Conservation (phyloP, 1,140 invertebrate genomes). For the Samia ricini region DNA sequence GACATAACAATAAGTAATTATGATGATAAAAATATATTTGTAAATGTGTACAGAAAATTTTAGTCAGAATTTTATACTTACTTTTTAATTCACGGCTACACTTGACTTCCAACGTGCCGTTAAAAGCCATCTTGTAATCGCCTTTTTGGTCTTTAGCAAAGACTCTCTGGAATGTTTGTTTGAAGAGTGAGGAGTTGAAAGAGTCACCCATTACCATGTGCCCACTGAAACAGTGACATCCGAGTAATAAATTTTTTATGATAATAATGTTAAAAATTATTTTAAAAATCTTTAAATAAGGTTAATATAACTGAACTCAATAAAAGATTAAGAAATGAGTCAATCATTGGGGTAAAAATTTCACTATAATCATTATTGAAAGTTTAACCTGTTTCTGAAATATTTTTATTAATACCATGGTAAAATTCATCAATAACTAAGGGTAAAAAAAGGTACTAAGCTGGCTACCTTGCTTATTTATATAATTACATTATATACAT, state of each 20-base stretch:
- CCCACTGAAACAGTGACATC: constrained; percentile 82
- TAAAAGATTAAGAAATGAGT: too few relatives aligned
- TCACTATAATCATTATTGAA: too few relatives aligned
- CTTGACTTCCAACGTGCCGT: constrained; percentile 97
- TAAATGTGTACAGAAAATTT: neutral
- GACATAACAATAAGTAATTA: neutral
- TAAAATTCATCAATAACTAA: too few relatives aligned
- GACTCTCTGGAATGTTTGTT: constrained; percentile 98
- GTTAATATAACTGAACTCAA: too few relatives aligned
- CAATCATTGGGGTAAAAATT: too few relatives aligned
- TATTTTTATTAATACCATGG: too few relatives aligned
- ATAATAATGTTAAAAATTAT: too few relatives aligned
- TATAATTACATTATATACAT: too few relatives aligned
- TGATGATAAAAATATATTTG: neutral
- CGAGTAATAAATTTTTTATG: neutral
- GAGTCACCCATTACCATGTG: constrained; percentile 99
- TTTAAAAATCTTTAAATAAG: too few relatives aligned
- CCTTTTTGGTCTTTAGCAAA: constrained; percentile 95
- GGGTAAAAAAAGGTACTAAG: too few relatives aligned
- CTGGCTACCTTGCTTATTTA: too few relatives aligned
- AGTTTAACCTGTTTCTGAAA: too few relatives aligned
- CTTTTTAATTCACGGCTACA: constrained; percentile 92
- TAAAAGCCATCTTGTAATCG: constrained; percentile 99
- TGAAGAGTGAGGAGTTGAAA: constrained; percentile 99
- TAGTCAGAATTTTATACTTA: constrained; percentile 42